Evolutionary conservation across 2,113 vertebrate species (phyloP).

Genomic region (Zapus hudsonius): DNA sequence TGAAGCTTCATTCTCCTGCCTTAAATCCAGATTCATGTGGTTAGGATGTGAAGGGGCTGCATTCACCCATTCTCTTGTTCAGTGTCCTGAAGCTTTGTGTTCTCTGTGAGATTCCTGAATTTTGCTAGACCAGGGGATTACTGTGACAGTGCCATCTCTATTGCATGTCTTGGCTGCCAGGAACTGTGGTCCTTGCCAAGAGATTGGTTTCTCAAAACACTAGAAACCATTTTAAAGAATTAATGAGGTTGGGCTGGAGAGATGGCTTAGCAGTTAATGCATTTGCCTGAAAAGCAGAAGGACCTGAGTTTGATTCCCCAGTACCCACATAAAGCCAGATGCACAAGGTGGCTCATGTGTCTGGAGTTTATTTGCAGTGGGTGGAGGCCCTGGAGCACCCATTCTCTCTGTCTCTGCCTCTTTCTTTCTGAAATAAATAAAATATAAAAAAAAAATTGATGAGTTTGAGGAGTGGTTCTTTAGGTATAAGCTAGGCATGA

Average conservation of each 20-base stretch:
- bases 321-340: too few relatives aligned
- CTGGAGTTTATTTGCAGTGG: too few relatives aligned
- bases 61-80: neutral
- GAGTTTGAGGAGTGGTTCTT: neutral
- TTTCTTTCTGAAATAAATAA: too few relatives aligned
- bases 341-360: too few relatives aligned
- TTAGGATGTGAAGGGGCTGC: neutral
- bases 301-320: too few relatives aligned
- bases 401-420: too few relatives aligned
- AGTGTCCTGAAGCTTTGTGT: neutral
- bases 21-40: neutral
- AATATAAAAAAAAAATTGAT: constrained; percentile 5
- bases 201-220: neutral
- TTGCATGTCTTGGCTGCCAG: constrained; percentile 7
- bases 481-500: neutral
- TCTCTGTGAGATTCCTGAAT: neutral
- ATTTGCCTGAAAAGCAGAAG: too few relatives aligned
- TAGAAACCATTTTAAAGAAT: constrained; percentile 14
- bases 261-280: too few relatives aligned
- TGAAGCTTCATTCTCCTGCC: neutral
- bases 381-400: too few relatives aligned
- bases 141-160: neutral
- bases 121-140: constrained; percentile 13
- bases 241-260: neutral
- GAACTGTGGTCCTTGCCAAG: neutral